Conservation (phyloP, 1,140 invertebrate species). For the Myzus persicae region DNA sequence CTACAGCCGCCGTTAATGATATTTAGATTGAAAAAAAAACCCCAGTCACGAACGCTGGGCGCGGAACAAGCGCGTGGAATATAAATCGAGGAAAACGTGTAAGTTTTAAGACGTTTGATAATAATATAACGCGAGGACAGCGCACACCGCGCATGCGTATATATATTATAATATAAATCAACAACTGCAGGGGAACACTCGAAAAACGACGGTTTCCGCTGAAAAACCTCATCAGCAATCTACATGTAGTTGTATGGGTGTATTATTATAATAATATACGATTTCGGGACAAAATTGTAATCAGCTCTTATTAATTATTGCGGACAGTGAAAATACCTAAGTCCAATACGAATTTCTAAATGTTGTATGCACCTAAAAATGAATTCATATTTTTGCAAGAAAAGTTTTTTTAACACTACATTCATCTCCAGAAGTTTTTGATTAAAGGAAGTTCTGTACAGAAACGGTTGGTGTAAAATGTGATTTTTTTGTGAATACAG, state of each 20-base stretch:
- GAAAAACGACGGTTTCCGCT: background rate
- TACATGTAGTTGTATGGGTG: no score
- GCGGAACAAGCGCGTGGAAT: background rate
- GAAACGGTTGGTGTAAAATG: no score
- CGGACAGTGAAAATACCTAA: background rate
- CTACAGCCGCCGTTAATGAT: background rate
- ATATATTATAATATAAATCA: background rate
- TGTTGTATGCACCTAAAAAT: no score
- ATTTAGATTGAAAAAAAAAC: conserved; percentile 17
- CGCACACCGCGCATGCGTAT: background rate
- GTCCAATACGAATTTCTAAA: background rate
- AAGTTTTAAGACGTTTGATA: background rate
- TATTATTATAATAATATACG: background rate
- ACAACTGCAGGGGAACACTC: background rate
- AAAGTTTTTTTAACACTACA: background rate
- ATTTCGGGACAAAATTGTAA: background rate
- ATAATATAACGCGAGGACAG: background rate
- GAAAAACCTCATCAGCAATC: background rate
- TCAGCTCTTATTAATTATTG: background rate
- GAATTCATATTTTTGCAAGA: background rate
- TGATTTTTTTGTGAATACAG: background rate
- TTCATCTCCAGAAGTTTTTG: background rate
- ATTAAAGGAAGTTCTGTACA: background rate
- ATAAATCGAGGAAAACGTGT: conserved; percentile 14
- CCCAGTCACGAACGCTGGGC: conserved; percentile 29